Conservation (phyloP, 2,888 invertebrate species). For the Stenurella melanura region DNA sequence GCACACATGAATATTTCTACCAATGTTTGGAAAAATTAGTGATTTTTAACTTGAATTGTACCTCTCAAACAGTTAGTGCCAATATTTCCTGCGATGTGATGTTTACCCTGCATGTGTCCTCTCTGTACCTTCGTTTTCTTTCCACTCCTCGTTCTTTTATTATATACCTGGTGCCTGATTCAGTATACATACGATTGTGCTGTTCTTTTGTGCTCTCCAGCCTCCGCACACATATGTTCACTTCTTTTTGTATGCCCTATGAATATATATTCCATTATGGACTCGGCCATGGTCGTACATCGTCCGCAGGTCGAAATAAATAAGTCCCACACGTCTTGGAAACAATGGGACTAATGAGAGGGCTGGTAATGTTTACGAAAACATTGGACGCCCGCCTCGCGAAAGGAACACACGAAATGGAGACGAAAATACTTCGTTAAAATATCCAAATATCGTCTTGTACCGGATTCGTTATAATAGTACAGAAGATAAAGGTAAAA, state of each 20-base stretch:
- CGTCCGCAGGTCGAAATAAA: slow-evolving; percentile 48
- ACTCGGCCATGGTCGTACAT: slow-evolving; percentile 42
- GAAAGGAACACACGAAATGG: neutral
- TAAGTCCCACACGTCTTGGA: slow-evolving; percentile 56
- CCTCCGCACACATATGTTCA: slow-evolving; percentile 40
- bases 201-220: slow-evolving; percentile 40
- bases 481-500: no score
- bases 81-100: neutral
- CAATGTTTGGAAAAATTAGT: no score
- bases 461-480: no score
- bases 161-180: slow-evolving; percentile 4
- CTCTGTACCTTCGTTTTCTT: slow-evolving; percentile 15
- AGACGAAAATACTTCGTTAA: neutral
- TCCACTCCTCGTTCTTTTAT: slow-evolving; percentile 16
- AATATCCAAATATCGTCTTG: neutral
- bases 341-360: slow-evolving; percentile 58
- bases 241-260: slow-evolving; percentile 45
- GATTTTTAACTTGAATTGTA: no score
- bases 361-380: slow-evolving; percentile 26
- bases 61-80: no score
- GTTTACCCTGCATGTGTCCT: neutral
- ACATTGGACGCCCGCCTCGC: neutral
- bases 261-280: slow-evolving; percentile 51
- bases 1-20: no score
- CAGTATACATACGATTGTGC: slow-evolving; percentile 35